Conservation (phyloP, 2,797 vertebrate species). For the Xenopus petersii region DNA sequence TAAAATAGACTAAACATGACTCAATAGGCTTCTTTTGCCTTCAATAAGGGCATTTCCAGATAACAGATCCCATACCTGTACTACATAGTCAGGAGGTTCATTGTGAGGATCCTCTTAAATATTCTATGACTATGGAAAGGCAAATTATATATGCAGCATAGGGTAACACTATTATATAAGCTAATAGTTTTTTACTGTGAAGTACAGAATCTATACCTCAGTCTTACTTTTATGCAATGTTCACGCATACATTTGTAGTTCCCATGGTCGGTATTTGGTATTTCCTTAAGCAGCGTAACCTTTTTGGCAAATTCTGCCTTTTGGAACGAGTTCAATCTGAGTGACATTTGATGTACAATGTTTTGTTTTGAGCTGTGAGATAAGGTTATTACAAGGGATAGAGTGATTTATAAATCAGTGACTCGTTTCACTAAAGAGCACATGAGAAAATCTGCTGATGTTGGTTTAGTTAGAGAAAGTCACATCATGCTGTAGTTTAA, state of each 20-base stretch:
- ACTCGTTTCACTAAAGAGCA: background rate
- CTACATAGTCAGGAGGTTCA: too few relatives aligned
- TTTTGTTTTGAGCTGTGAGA: constrained; percentile 40
- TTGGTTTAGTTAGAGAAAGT: background rate
- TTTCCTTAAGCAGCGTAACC: constrained; percentile 39
- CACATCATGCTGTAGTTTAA: background rate
- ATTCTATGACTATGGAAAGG: too few relatives aligned
- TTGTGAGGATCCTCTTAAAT: too few relatives aligned
- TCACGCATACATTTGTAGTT: constrained; percentile 32
- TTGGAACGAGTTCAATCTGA: constrained; percentile 33
- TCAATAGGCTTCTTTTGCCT: too few relatives aligned
- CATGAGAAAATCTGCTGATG: background rate
- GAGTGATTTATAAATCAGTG: constrained; percentile 8
- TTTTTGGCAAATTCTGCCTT: constrained; percentile 35
- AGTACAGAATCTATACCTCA: too few relatives aligned
- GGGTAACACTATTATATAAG: too few relatives aligned
- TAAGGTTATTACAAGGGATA: constrained; percentile 33
- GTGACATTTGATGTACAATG: constrained; percentile 30
- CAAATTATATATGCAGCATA: too few relatives aligned
- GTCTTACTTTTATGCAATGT: too few relatives aligned
- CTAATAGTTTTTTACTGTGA: too few relatives aligned
- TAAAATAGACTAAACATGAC: too few relatives aligned
- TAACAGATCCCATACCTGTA: too few relatives aligned
- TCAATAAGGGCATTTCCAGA: too few relatives aligned
- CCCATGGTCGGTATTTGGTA: constrained; percentile 44